A percentile compares a stretch with the other conserved stretches of the same genome.
phyloP scores from a whole-genome alignment of 2,797 vertebrate species.

The Borostomias antarcticus region DNA sequence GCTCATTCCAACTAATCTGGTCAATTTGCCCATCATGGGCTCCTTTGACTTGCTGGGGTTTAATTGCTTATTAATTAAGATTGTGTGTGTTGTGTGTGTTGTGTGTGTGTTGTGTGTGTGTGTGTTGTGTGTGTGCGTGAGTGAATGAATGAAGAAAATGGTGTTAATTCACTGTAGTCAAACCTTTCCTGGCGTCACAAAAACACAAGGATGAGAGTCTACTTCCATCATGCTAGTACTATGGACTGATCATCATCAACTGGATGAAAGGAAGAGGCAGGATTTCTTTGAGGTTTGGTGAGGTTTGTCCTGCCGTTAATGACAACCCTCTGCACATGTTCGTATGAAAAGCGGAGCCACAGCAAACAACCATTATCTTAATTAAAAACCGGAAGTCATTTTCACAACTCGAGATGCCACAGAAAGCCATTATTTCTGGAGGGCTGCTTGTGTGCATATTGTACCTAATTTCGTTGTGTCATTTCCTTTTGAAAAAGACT shows the following conservation, averaged over 20 bases:
- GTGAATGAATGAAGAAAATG: neutral
- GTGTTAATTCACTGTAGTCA: no score
- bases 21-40: conserved; percentile 24
- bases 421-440: conserved; percentile 7
- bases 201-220: neutral
- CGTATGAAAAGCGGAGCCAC: conserved; percentile 8
- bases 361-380: conserved; percentile 33
- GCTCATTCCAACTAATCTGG: conserved; percentile 29
- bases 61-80: neutral
- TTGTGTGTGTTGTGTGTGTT: neutral
- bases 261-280: neutral
- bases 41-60: conserved; percentile 1
- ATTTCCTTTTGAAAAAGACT: neutral
- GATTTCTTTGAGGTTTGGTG: conserved; percentile 19
- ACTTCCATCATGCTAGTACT: neutral
- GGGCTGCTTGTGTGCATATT: neutral
- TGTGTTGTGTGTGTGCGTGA: neutral
- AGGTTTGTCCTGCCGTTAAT: neutral
- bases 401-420: conserved; percentile 21
- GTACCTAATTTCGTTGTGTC: neutral
- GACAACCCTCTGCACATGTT: conserved; percentile 8
- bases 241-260: no score
- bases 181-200: no score
- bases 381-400: conserved; percentile 16
- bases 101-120: neutral